Conservation (phyloP, 2,797 vertebrate genomes). For the Oophaga sylvatica region DNA sequence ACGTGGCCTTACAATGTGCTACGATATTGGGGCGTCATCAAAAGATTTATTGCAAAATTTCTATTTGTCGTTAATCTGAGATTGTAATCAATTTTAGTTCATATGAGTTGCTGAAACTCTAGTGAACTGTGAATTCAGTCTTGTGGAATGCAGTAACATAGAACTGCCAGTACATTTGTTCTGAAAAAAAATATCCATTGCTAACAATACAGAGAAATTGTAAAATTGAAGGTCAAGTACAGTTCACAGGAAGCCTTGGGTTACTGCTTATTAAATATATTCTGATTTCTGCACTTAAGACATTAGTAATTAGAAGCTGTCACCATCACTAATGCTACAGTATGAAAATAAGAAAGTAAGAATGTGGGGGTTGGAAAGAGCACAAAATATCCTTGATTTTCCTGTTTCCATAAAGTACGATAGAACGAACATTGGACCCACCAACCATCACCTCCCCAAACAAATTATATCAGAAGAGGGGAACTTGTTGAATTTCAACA, state of each 20-base stretch:
- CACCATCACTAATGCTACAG: conserved; percentile 6
- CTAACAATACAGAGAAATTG: background rate
- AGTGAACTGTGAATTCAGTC: background rate
- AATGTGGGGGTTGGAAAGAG: background rate
- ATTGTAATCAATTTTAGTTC: background rate
- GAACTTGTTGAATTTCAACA: no score
- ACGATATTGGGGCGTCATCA: no score
- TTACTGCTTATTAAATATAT: conserved; percentile 7
- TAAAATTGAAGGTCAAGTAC: background rate
- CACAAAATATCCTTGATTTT: background rate
- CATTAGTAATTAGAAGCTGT: conserved; percentile 19
- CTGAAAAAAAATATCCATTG: background rate
- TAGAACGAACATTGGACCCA: no score
- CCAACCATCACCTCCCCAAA: no score
- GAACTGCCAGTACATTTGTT: background rate
- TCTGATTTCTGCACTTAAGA: conserved; percentile 8
- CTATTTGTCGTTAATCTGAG: background rate
- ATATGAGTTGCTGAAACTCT: background rate
- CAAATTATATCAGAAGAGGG: no score
- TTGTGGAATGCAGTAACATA: background rate
- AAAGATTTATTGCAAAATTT: background rate
- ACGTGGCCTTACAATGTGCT: no score
- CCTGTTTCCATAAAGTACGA: background rate
- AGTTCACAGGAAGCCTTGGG: conserved; percentile 25
- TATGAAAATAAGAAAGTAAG: background rate